Conservation (phyloP, 2,113 vertebrate species). For the Arizona elegans region DNA sequence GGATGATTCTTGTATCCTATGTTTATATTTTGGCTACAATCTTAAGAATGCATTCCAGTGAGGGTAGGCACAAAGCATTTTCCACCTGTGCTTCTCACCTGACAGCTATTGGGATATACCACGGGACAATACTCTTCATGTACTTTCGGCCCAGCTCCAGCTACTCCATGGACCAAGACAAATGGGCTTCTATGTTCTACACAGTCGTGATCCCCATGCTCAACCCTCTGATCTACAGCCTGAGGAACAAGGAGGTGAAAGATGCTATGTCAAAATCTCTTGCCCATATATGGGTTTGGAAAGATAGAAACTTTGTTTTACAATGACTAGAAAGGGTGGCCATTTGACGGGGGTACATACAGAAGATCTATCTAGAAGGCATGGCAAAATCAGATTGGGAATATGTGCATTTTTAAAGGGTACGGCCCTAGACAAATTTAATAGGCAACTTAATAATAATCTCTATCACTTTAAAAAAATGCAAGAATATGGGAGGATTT, state of each 20-base stretch:
- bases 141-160: conserved; percentile 9
- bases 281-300: not conserved
- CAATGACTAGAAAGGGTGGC: not conserved
- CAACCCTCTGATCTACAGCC: conserved; percentile 23
- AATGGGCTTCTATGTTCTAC: not conserved
- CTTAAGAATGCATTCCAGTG: conserved; percentile 35
- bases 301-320: not conserved
- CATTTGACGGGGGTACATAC: not conserved
- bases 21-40: conserved; percentile 42
- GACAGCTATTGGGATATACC: conserved; percentile 32
- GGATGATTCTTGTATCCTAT: conserved; percentile 39
- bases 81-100: conserved; percentile 56
- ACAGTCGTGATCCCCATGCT: conserved; percentile 48
- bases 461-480: not conserved
- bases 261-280: conserved; percentile 19
- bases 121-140: conserved; percentile 38
- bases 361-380: not conserved
- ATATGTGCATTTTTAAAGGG: not conserved
- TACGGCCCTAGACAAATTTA: not conserved
- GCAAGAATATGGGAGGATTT: too few species aligned
- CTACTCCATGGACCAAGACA: too few species aligned
- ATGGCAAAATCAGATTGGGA: not conserved
- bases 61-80: conserved; percentile 48
- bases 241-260: conserved; percentile 47
- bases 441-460: not conserved